Base-by-base conservation (phyloP, 2,888 invertebrate genomes). In the Encarsia formosa region DNA sequence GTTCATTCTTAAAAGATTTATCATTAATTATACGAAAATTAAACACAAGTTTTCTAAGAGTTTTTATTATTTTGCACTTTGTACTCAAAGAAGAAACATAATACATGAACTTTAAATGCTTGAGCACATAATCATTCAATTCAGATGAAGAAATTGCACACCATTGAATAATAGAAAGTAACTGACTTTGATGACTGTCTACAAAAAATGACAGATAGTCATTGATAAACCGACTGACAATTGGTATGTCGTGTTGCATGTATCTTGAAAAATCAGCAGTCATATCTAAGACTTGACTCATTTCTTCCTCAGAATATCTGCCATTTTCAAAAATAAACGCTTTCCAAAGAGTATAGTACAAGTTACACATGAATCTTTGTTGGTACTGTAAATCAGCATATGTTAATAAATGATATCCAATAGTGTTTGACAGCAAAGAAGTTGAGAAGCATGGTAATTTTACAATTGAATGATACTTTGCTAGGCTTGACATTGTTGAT, bases 371-470 rank as follows among this genome's bases (percentile, higher is more conserved):
- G 50, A 74, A 74, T 63, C 69, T 66, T 48, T 65, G 66, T 56
- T 74, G 73, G 54, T 70, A 73, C 16, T 66, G 63, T 43, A 61
- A 54, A 48, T 68, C 62, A 4, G 70, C 58, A 20, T 65, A 74
- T n/a, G 68, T 66, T 19, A 74, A 63, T 23, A 74, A 63, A 56
- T 74, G 74, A 26, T 68, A 67, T 19, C 74, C 74, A 24, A 68
- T 66, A 3, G 46, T 61, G 50, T 70, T 73, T 5, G 62, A 59
- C 24, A 74, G 59, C 29, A 74, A 63, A 13, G 74, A 73, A 43
- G 65, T 60, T n/a, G 72, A 65, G 52, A 66, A 70, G 34, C 62
- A 63, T 4, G 74, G 74, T 38, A 73, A 59, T 56, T 69, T 65
- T 11, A 73, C 35, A 24, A 34, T 63, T 3, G 63, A 54, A 29